Base-by-base conservation (phyloP, 2,888 invertebrate genomes). In the Oscheius sp. region DNA sequence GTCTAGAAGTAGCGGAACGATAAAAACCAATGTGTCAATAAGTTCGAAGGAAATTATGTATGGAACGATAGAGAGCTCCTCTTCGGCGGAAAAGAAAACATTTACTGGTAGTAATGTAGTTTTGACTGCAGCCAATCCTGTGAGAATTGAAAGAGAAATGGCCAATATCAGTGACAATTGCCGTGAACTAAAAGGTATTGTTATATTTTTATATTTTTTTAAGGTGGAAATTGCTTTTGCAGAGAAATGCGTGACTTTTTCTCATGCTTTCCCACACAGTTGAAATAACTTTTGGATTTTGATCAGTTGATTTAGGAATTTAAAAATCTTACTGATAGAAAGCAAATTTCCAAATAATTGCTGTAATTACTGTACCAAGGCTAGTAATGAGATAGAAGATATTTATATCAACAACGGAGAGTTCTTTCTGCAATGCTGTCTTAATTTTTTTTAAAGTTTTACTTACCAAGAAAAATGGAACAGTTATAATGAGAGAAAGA, bases 271-370 rank as follows among this genome's bases (percentile, higher is more conserved):
- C n/a, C n/a, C n/a, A n/a, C n/a, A n/a, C n/a, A n/a, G n/a, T n/a
- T n/a, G n/a, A n/a, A n/a, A n/a, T n/a, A n/a, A n/a, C n/a, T n/a
- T n/a, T n/a, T n/a, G n/a, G n/a, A n/a, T n/a, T n/a, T n/a, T n/a
- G n/a, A n/a, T n/a, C n/a, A n/a, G n/a, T n/a, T n/a, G n/a, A n/a
- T n/a, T n/a, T 36, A 14, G 14, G 36, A 36, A 36, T 36, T 14
- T 36, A n/a, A 36, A 36, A 36, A 36, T 33, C 54, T 54, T 24
- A 54, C 54, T 32, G 54, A 33, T 9, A 33, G 54, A 54, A 54
- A 17, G 54, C 54, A 17, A 20, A 54, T n/a, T 54, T 32, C 54
- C 54, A 54, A 54, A 54, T 17, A 5, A 54, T 12, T 9, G 54
- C 54, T 9, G 54, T 54, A 2, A 33, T 17, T 2, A 32, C 33